Evolutionary conservation across 2,797 vertebrate species (phyloP), one percentile per base, ranked within the genome.

Genomic region (Helarctos malayanus): DNA sequence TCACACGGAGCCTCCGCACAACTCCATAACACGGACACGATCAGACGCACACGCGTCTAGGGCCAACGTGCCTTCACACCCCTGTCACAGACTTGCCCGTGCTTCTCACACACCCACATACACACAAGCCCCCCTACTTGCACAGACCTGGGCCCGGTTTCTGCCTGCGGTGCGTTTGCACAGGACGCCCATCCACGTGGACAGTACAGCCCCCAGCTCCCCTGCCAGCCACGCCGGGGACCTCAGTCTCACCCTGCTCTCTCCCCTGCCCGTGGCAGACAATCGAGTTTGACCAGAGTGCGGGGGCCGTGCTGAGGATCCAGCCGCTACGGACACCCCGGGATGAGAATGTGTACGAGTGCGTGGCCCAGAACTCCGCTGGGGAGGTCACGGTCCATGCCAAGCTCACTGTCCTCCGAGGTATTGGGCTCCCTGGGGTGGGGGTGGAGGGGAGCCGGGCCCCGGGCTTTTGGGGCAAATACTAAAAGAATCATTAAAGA

Each of bases 361-460:
- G 99, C 0, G 99, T 99, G 80, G 99, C 99, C 14, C 99, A 99
- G 98, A 99, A 99, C 98, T 98, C 98, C 0, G 99, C 99, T 1
- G 99, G 99, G 68, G 99, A 99, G 98, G 98, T 99, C 98, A 99
- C 99, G 0, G 99, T 99, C 97, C 99, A 99, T 0, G 99, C 99
- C 98, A 99, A 99, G 98, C 99, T 99, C 99, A 99, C 99, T 9
- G 99, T 99, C 98, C 99, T 99, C 98, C 98, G 99, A 99, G 99
- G 99, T 99, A 99, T 98, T 0, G 54, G 35, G 18, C 45, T 0
- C 5, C 76, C 32, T 2, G 11, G 5, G 65, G 76, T 0, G 15
- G 29, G 41, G 0, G 29, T 41, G 47, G 47, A 84, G 38, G 7
- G 35, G 63, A 21, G 2, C 32, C 1, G 1, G 73, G 49, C 32